Conservation (phyloP, 2,113 vertebrate genomes). For the Rhinolophus ferrumequinum region DNA sequence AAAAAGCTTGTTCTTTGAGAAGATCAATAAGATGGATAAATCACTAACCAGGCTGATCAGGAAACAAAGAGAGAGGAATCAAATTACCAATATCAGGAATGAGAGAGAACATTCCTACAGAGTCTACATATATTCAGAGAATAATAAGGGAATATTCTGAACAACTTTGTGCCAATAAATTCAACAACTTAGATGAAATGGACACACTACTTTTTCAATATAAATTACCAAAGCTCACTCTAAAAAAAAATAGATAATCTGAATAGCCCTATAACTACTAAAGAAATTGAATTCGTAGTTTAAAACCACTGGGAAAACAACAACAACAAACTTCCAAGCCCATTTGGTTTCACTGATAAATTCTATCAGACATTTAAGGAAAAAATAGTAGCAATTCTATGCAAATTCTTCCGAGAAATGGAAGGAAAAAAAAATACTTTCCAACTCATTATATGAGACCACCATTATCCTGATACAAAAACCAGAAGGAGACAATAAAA, state of each 20-base stretch:
- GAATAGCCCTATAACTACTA: neutral
- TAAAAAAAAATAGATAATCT: neutral
- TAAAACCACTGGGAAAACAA: neutral
- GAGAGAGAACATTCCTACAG: neutral
- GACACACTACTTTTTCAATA: neutral
- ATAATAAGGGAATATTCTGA: neutral
- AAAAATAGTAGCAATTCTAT: neutral
- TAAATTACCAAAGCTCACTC: neutral
- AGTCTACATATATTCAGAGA: neutral
- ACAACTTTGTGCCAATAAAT: neutral
- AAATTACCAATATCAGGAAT: neutral
- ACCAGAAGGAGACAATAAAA: neutral
- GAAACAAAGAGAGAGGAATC: neutral
- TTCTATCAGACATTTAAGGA: neutral
- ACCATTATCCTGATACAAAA: slow-evolving; percentile 25
- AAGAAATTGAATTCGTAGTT: neutral
- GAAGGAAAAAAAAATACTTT: neutral
- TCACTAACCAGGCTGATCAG: neutral
- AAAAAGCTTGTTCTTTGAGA: neutral
- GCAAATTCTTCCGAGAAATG: neutral
- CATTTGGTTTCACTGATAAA: neutral
- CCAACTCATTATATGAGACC: neutral
- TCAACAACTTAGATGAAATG: neutral
- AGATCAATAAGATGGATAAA: neutral
- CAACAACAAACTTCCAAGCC: neutral